These are phyloP conservation scores for Hemaris fuciformis DNA, from an alignment of 2,888 invertebrate genomes.

Conservation along the genomic window DNA sequence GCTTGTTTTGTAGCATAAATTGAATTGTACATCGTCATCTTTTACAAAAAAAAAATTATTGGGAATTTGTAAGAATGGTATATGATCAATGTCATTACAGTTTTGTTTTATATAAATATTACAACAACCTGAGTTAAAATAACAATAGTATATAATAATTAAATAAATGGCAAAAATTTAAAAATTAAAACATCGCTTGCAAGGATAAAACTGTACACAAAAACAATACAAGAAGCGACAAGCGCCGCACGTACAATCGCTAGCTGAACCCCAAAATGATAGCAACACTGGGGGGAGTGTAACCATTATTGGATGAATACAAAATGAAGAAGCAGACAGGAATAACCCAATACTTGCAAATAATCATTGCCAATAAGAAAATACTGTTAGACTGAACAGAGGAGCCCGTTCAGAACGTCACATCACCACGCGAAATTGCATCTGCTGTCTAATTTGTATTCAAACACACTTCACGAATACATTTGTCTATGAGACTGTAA, in stretches of 20 bases:
- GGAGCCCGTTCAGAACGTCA: constrained; percentile 60
- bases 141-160: too few relatives aligned
- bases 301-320: constrained; percentile 30
- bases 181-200: neutral
- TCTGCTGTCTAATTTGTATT: constrained; percentile 67
- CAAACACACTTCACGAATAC: constrained; percentile 50
- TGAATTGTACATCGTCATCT: too few relatives aligned
- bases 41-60: too few relatives aligned
- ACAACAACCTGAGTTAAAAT: too few relatives aligned
- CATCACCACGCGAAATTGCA: constrained; percentile 68
- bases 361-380: constrained; percentile 66
- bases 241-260: neutral
- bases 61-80: too few relatives aligned
- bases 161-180: neutral
- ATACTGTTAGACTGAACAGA: constrained; percentile 51
- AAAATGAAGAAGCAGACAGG: constrained; percentile 22
- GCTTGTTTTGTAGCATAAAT: too few relatives aligned
- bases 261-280: neutral
- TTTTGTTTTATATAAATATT: too few relatives aligned
- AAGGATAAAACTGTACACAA: neutral
- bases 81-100: too few relatives aligned
- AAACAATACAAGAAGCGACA: neutral
- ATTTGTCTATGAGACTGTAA: constrained; percentile 55
- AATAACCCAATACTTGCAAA: constrained; percentile 26
- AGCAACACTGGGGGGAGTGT: neutral